Conservation (phyloP, 2,797 vertebrate species). For the Lagocephalus sceleratus region DNA sequence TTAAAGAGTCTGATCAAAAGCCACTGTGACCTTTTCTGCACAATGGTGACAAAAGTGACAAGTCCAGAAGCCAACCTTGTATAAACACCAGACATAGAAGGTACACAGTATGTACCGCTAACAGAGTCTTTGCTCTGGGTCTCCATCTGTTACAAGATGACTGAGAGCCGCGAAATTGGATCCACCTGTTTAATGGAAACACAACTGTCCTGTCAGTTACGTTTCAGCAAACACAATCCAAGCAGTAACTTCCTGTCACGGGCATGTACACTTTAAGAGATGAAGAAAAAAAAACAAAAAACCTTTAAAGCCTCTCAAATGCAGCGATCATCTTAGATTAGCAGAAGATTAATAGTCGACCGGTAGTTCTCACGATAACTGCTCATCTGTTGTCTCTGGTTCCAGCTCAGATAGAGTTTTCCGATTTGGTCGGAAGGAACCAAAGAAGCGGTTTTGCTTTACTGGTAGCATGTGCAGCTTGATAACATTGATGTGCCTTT, state of each 20-base stretch:
- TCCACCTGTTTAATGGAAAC: slow-evolving; percentile 16
- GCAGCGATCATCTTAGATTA: slow-evolving; percentile 30
- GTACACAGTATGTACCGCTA: slow-evolving; percentile 13
- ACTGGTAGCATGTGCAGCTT: slow-evolving; percentile 21
- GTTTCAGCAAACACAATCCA: slow-evolving; percentile 15
- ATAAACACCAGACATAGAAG: slow-evolving; percentile 1
- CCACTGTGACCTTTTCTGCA: too few species aligned
- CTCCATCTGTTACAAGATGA: slow-evolving; percentile 14
- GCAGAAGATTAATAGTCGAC: slow-evolving; percentile 33
- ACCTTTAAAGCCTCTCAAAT: slow-evolving; percentile 26
- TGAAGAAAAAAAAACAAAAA: slow-evolving; percentile 3
- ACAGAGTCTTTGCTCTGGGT: neutral
- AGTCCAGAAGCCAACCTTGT: neutral
- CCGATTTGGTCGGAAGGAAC: slow-evolving; percentile 3
- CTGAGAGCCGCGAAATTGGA: slow-evolving; percentile 13
- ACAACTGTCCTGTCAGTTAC: slow-evolving; percentile 16
- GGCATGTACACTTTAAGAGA: slow-evolving; percentile 18
- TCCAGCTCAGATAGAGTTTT: slow-evolving; percentile 5
- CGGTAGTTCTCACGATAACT: slow-evolving; percentile 41
- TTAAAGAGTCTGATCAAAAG: too few species aligned
- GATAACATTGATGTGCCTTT: slow-evolving; percentile 19
- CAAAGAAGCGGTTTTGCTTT: slow-evolving; percentile 4
- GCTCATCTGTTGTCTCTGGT: slow-evolving; percentile 27
- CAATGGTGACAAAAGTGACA: neutral
- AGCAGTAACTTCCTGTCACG: neutral